These are phyloP conservation scores for Aplodontia rufa DNA, from an alignment of 2,113 vertebrate genomes.

Conservation along the genomic window DNA sequence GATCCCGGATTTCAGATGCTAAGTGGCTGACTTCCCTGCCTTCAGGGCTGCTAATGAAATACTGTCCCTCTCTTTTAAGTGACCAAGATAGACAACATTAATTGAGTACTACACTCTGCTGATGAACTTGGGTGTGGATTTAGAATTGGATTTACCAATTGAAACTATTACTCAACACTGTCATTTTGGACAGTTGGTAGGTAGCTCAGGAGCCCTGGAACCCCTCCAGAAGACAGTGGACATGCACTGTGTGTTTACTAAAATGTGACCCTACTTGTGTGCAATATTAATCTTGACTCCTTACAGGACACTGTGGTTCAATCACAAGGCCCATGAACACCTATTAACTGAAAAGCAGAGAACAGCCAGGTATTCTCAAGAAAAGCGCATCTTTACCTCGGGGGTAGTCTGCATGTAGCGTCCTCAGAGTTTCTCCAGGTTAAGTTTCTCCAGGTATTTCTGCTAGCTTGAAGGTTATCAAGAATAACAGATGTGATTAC, in stretches of 20 bases:
- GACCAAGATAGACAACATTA: conserved; percentile 17
- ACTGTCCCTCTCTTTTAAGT: neutral
- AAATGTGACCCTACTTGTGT: neutral
- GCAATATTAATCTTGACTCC: neutral
- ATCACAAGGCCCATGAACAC: neutral
- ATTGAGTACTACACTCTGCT: conserved; percentile 13
- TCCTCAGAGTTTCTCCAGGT: neutral
- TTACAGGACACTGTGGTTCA: neutral
- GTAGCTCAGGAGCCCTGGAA: neutral
- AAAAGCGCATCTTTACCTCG: neutral
- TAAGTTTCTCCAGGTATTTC: neutral
- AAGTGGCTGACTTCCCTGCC: neutral
- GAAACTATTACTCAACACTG: neutral
- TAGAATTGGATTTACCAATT: conserved; percentile 18
- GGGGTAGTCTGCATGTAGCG: neutral
- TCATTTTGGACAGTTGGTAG: neutral
- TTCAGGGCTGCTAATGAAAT: neutral
- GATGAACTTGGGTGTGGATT: conserved; percentile 42
- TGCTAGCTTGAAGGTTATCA: neutral
- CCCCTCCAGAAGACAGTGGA: neutral
- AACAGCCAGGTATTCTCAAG: neutral
- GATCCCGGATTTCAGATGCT: neutral
- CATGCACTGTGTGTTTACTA: neutral
- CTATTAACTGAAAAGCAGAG: neutral
- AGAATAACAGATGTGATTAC: neutral